Evolutionary conservation across 2,888 invertebrate genomes (phyloP).

Genomic region (Tetropium fuscum): DNA sequence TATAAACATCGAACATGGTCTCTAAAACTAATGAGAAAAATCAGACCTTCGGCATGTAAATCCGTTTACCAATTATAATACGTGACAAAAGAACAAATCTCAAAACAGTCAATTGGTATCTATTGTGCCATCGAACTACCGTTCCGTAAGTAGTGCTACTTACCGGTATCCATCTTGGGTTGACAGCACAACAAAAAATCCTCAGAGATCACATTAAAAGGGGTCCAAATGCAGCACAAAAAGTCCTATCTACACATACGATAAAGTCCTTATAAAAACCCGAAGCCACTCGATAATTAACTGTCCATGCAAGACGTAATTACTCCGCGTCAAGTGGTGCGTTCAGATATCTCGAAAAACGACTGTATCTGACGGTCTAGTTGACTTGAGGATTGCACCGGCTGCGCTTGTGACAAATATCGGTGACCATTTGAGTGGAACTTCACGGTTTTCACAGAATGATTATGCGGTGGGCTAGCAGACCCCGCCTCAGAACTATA

Average conservation of each 20-base stretch:
- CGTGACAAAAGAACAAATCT: too few relatives aligned
- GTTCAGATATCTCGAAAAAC: conserved; percentile 32
- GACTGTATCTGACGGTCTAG: conserved; percentile 23
- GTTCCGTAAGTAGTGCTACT: conserved; percentile 3
- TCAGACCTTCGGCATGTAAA: too few relatives aligned
- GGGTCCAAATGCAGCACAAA: neutral
- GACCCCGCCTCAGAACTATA: conserved; percentile 31
- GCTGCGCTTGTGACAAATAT: conserved; percentile 53
- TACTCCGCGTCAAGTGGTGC: conserved; percentile 20
- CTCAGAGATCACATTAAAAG: neutral
- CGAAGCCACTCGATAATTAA: conserved; percentile 1
- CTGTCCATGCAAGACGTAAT: conserved; percentile 10
- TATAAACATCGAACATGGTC: too few relatives aligned
- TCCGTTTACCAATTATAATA: too few relatives aligned
- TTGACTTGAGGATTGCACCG: conserved; percentile 27
- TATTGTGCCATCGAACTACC: too few relatives aligned
- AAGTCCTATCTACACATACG: neutral
- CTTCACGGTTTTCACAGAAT: conserved; percentile 53
- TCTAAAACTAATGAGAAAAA: too few relatives aligned
- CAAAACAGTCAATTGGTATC: too few relatives aligned
- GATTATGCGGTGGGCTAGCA: conserved; percentile 39
- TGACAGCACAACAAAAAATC: conserved; percentile 6
- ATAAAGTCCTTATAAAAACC: conserved; percentile 8
- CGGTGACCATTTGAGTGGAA: conserved; percentile 59
- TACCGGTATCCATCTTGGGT: conserved; percentile 27